Evolutionary conservation across 2,797 vertebrate species (phyloP), one percentile per base, ranked within the genome.

Genomic region (Sphenodon punctatus): DNA sequence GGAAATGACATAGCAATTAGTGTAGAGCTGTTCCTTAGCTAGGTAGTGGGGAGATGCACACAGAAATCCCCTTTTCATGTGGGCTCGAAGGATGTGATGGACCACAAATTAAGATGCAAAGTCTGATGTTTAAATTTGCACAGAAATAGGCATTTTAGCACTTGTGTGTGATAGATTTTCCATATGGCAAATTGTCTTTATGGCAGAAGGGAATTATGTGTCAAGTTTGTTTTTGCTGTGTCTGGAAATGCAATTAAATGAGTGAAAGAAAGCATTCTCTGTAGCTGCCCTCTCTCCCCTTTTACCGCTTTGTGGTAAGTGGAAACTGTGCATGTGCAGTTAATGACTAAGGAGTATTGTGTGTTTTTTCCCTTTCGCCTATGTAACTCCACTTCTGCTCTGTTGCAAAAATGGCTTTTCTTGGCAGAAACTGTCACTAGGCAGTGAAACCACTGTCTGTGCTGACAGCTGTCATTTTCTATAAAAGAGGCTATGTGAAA

Each of bases 381-480:
- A 25, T 34, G 61, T 12, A 8, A 22, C 48, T 67, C 13, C 17
- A 23, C 27, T 75, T 75, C 67, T 82, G 8, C 66, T 82, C 20
- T 45, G 48, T 42, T 85, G 43, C 66, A 12, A 75, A 85, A 25
- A 32, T 55, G 77, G 45, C 45, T 34, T 80, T 45, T 80, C 15
- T 16, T 67, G 67, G 22, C 49, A 84, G 34, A 58, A 88, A 22
- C 58, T 41, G 10, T 43, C 15, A 23, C 19, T 63, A 60, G 7
- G 22, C 68, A 41, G 20, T 66, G 79, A 82, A 90, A 70, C 30
- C 63, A 66, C 66, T 79, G 65, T 34, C 39, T 41, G 42, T 85
- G 66, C 78, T 88, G 78, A 46, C 59, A 63, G 60, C 64, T 78
- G 32, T 51, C 12, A 4, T 75, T 84, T 78, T 71, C 48, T 41